Conservation (phyloP, 2,797 vertebrate species). For the Muraenolepis orangiensis region DNA sequence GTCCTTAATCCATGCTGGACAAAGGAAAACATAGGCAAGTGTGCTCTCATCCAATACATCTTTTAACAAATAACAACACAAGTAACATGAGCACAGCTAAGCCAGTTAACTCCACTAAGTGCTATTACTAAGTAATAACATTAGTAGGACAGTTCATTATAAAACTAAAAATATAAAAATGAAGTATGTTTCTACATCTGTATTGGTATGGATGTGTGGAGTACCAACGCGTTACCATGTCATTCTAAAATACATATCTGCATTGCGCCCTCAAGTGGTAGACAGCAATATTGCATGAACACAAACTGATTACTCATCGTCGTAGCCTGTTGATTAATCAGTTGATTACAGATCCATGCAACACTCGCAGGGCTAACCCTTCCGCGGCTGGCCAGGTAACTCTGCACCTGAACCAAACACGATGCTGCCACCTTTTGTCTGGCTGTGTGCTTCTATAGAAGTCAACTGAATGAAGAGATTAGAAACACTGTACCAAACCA, state of each 20-base stretch:
- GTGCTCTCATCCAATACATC: background rate
- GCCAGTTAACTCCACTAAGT: background rate
- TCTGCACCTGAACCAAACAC: background rate
- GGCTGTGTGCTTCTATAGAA: background rate
- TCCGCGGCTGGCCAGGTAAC: background rate
- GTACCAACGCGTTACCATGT: background rate
- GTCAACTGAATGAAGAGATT: background rate
- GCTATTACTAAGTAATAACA: background rate
- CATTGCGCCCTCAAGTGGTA: slow-evolving; percentile 56
- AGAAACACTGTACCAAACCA: background rate
- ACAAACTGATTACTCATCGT: background rate
- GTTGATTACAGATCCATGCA: no score
- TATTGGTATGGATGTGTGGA: background rate
- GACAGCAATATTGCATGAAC: slow-evolving; percentile 32
- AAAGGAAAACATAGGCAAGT: background rate
- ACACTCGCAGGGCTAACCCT: background rate
- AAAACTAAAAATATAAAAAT: background rate
- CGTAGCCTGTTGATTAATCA: background rate
- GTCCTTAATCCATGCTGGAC: background rate
- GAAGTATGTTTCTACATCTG: background rate
- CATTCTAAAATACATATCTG: slow-evolving; percentile 2
- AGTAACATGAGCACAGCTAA: background rate
- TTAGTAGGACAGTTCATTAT: background rate
- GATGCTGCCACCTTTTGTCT: background rate
- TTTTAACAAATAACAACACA: background rate